Evolutionary conservation across 2,113 vertebrate species (phyloP), one percentile per base, ranked within the genome.

Genomic region (Thomomys bottae): DNA sequence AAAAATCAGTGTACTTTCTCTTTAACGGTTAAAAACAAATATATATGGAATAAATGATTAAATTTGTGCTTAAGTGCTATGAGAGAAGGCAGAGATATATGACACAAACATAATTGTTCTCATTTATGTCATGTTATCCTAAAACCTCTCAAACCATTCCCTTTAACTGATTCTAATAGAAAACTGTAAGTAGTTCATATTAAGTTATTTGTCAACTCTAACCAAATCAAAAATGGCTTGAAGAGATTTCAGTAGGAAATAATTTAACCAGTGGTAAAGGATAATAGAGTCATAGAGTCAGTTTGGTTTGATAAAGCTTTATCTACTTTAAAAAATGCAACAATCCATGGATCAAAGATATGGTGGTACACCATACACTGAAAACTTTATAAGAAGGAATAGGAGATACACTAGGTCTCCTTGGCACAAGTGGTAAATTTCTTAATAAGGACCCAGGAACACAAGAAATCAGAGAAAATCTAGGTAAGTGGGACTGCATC

Each of bases 71-170:
- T 67, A 17, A 45, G 18, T 40, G 23, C 61, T 57, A 6, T 92
- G 11, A 6, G 20, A 63, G 49, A 86, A 6, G n/a, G 18, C 10
- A 84, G 28, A 40, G 40, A 28, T 71, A 63, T 72, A 28, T 73
- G 42, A 80, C 30, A 71, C 6, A 21, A 64, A 34, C 45, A 76
- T 40, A 0, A 8, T 57, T 96, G 79, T 75, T 93, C 85, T 94
- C 70, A 94, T 91, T 96, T 90, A 28, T 89, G 66, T 81, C 34
- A 92, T 90, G 78, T 28, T 96, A 17, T 34, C 77, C 91, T 94
- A 82, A 87, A 49, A 76, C 20, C 85, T 93, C 45, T 23, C 14
- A 80, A n/a, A 61, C 9, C 24, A 30, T 76, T 2, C 42, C 28
- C 95, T 32, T 45, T 88, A 96, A 76, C 8, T 17, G 1, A 80